These are phyloP conservation scores for Clarias gariepinus DNA, from an alignment of 2,113 vertebrate genomes.

Conservation along the genomic window DNA sequence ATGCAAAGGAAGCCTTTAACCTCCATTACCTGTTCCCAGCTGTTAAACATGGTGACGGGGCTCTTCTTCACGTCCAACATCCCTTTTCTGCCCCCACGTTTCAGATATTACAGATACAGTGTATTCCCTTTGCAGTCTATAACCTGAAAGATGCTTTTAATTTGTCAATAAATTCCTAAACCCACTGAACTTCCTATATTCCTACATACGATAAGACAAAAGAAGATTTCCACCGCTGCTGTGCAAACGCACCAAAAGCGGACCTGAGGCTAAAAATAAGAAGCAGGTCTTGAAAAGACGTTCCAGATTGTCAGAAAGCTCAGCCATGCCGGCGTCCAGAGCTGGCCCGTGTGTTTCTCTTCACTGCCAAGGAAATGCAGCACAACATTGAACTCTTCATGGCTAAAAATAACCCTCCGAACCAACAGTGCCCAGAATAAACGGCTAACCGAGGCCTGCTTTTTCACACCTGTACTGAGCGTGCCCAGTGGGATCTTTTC, in stretches of 20 bases:
- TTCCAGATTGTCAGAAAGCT: constrained; percentile 38
- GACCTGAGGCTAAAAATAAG: constrained; percentile 48
- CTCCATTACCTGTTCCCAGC: constrained; percentile 21
- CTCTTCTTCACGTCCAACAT: neutral
- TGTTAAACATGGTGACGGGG: neutral
- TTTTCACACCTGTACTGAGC: constrained; percentile 50
- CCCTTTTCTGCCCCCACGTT: neutral
- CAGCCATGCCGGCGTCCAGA: constrained; percentile 35
- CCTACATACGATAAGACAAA: neutral
- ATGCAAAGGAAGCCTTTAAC: constrained; percentile 13
- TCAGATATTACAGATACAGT: too few relatives aligned
- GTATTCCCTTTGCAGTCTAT: neutral
- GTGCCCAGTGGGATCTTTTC: constrained; percentile 8
- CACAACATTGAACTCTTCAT: constrained; percentile 66
- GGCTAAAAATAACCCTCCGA: constrained; percentile 70
- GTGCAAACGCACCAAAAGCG: neutral
- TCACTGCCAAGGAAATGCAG: constrained; percentile 50
- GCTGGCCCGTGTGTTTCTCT: constrained; percentile 37
- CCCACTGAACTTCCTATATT: neutral
- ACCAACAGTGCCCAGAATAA: constrained; percentile 69
- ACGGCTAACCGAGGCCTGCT: constrained; percentile 40
- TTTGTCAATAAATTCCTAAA: neutral
- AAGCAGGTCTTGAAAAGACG: constrained; percentile 26
- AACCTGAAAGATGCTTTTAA: neutral
- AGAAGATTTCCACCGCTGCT: neutral